Conservation (phyloP, 2,797 vertebrate species). For the Intellagama lesueurii region DNA sequence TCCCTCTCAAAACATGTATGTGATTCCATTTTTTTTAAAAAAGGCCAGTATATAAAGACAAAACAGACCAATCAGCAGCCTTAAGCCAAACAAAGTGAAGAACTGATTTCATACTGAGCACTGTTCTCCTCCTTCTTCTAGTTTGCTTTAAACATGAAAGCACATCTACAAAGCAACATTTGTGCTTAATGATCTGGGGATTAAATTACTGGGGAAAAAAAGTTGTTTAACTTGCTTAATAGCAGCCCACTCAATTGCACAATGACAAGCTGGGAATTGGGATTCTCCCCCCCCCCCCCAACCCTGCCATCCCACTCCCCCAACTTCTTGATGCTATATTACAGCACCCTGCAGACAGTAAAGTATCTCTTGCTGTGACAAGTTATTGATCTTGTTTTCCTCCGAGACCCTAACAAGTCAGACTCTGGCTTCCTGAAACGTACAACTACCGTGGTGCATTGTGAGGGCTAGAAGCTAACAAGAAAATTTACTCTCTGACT, state of each 20-base stretch:
- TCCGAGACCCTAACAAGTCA: conserved; percentile 70
- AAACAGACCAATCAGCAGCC: conserved; percentile 7
- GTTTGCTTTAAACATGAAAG: conserved; percentile 24
- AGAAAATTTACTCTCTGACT: conserved; percentile 53
- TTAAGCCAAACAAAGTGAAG: conserved; percentile 31
- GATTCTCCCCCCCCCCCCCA: background rate
- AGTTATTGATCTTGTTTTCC: conserved; percentile 78
- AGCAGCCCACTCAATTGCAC: conserved; percentile 57
- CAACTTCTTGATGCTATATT: conserved; percentile 44
- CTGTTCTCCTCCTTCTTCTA: conserved; percentile 19
- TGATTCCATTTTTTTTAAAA: background rate
- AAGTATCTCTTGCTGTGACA: conserved; percentile 73
- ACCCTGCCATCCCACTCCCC: too few species aligned
- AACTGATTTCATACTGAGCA: conserved; percentile 23
- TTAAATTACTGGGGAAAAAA: conserved; percentile 52
- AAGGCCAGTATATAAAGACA: background rate
- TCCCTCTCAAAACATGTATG: background rate
- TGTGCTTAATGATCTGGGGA: conserved; percentile 52
- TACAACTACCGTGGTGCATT: conserved; percentile 40
- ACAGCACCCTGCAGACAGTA: conserved; percentile 63
- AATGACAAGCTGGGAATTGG: conserved; percentile 54
- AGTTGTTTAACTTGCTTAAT: conserved; percentile 57
- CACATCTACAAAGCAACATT: conserved; percentile 54
- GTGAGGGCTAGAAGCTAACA: conserved; percentile 44
- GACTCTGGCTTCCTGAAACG: conserved; percentile 65